Evolutionary conservation across 2,888 invertebrate genomes (phyloP), one percentile per base, ranked within the genome.

Genomic region (Oscheius sp.): DNA sequence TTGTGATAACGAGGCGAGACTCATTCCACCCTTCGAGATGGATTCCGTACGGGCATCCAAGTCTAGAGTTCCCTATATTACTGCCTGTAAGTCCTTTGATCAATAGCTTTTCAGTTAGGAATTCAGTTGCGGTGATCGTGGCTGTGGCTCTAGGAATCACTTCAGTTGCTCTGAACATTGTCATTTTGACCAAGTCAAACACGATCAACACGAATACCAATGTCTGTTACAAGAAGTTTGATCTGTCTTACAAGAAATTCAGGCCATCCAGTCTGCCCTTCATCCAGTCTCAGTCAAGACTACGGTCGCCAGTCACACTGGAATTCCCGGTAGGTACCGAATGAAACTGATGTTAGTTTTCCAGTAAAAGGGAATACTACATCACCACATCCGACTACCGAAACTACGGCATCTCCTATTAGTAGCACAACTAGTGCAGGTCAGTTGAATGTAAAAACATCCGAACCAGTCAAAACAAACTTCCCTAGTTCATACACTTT

Each of bases 161-260:
- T 35, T 83, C 82, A n/a, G 63, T 84, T 42, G 80, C 82, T 7
- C 72, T 84, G 37, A 84, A 80, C 57, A 79, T 80, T 53, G 73
- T 84, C 73, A 84, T 81, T 42, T 76, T 82, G 11, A 77, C 75
- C 51, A 77, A 84, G 35, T 76, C 82, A 1, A 80, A 81, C 50
- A 68, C 66, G 47, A 73, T 79, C 75, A 66, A 50, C 9, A 74
- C 59, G 4, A 77, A 76, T 32, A 70, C 70, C 1, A 70, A 70
- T 70, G 68, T 55, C 11, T 29, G 21, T 48, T 7, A 11, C 2
- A 21, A 29, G 5, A 21, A 21, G 21, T 21, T 13, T 47, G 13
- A n/a, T n/a, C 11, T 29, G 42, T 48, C n/a, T 63, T 2, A 11
- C 29, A 53, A 29, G 60, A 60, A 35, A 2, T 35, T 35, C 10